phyloP scores from a whole-genome alignment of 2,113 vertebrate genomes.

The Charina bottae region DNA sequence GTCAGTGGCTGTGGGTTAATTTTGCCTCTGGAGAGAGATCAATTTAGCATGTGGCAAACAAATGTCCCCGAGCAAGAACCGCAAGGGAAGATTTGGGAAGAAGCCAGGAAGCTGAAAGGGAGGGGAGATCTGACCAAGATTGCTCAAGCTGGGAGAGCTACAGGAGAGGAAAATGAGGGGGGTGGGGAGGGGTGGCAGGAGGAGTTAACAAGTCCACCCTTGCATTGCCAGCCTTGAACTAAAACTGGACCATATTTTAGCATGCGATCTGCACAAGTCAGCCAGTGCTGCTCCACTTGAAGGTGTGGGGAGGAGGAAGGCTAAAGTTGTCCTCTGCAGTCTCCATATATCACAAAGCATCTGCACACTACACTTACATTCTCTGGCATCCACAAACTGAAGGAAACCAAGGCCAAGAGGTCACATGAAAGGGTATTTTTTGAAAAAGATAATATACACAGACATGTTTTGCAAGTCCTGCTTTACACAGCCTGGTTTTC shows the following conservation, averaged over 20 bases:
- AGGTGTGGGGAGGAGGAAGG: neutral
- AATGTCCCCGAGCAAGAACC: conserved; percentile 39
- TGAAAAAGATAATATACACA: neutral
- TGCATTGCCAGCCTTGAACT: neutral
- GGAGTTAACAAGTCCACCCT: neutral
- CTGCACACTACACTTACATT: neutral
- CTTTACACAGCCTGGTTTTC: neutral
- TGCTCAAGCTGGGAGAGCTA: neutral
- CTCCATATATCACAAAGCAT: neutral
- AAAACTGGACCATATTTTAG: neutral
- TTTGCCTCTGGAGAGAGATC: conserved; percentile 35
- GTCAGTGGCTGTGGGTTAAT: conserved; percentile 37
- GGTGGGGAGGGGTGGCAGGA: neutral
- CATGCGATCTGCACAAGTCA: neutral
- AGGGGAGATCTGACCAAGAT: neutral
- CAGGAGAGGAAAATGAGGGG: neutral
- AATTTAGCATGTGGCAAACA: conserved; percentile 45
- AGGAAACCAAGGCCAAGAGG: neutral
- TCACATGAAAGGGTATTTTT: neutral
- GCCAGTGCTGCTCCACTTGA: neutral
- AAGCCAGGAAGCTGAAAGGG: conserved; percentile 13
- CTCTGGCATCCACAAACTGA: neutral
- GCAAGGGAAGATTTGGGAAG: conserved; percentile 30
- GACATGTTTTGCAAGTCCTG: neutral
- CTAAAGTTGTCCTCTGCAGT: neutral